Base-by-base conservation (phyloP, 1,140 invertebrate genomes). In the Drosophila jambulina region DNA sequence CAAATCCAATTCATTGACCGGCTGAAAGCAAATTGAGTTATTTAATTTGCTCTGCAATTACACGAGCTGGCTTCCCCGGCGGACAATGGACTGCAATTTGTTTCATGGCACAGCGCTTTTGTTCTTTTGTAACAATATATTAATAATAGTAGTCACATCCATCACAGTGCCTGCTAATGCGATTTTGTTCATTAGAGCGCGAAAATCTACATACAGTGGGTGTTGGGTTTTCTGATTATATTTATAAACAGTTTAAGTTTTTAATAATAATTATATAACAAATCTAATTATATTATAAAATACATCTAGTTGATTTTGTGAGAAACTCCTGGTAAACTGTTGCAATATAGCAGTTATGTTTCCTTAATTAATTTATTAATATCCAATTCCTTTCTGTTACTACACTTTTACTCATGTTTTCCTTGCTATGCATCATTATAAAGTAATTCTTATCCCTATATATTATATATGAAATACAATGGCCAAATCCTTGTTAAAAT, bases 1-100 rank as follows among this genome's bases (percentile, higher is more conserved):
- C 70, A 62, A 75, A 80, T 78, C 75, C 51, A 69, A 69, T 78
- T 78, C 75, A 78, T 78, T 69, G 75, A 49, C 75, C 74, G 56
- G 75, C 74, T 56, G 61, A 77, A 69, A 60, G 75, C 63, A 78
- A 64, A 78, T 77, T 78, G 42, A 77, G 75, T 77, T 77, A 78
- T 69, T 77, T 69, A 53, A 78, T 78, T 78, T 78, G 64, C 12
- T 23, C 43, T 42, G 27, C 58, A 78, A 78, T 78, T 78, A 62
- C 53, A 45, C 25, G 27, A 61, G 29, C 27, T 78, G 56, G 19
- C n/a, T 40, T 51, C 29, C 13, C 29, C 7, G 49, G 5, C 34
- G 32, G 23, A 71, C 59, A 70, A 70, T 68, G 40, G 29, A 17
- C 19, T 54, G 40, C 62, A 65, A 65, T 75, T 75, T 75, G 71